phyloP scores from a whole-genome alignment of 2,113 vertebrate genomes.

The Poecilia latipinna region DNA sequence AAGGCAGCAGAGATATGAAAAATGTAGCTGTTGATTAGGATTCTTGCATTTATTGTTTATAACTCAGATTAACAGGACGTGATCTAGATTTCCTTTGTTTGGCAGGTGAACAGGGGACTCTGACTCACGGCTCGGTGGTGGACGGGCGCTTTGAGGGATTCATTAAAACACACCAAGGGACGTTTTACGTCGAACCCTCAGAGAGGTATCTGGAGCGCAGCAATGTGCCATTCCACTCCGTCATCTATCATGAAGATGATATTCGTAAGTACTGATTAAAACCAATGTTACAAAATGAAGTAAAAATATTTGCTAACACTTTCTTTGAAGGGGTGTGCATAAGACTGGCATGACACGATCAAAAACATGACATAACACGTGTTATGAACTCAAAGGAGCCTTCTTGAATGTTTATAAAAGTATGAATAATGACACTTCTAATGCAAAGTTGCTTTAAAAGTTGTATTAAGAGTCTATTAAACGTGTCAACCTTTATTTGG shows the following conservation, averaged over 20 bases:
- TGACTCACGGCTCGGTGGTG: conserved; percentile 92
- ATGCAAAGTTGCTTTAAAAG: no score
- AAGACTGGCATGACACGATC: no score
- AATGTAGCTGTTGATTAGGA: no score
- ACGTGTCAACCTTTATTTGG: no score
- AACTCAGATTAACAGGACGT: not conserved
- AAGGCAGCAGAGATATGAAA: no score
- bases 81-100: not conserved
- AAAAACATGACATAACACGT: not conserved
- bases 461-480: no score
- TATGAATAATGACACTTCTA: no score
- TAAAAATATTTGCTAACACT: no score
- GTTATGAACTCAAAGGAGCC: no score
- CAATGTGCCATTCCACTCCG: conserved; percentile 88
- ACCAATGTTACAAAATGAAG: not conserved
- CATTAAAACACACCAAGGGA: conserved; percentile 90
- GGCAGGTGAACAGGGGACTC: conserved; percentile 90
- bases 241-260: conserved; percentile 98
- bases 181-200: conserved; percentile 93
- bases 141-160: conserved; percentile 97
- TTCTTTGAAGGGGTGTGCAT: no score
- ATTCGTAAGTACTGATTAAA: conserved; percentile 85
- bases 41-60: not conserved
- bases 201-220: conserved; percentile 91
- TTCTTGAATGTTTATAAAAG: no score